A percentile compares a stretch with the other conserved stretches of the same genome.
Conservation (phyloP, 2,888 invertebrate genomes). For the Entomobrya multifasciata region DNA sequence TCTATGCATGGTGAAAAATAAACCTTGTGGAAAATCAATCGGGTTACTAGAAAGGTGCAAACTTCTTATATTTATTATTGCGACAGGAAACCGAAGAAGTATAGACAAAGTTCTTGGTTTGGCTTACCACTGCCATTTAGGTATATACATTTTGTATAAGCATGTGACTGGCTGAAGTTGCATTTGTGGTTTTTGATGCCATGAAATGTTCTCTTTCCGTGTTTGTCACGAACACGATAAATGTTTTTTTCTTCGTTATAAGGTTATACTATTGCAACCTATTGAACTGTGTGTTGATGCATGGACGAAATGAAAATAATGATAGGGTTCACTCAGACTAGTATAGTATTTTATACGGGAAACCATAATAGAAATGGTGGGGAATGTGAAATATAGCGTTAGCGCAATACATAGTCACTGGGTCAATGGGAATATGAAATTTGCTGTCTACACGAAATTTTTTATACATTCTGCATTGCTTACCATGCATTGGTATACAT, state of each 20-base stretch:
- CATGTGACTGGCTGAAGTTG: constrained; percentile 5
- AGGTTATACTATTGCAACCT: constrained; percentile 26
- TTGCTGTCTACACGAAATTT: constrained; percentile 19
- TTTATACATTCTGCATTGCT: too few species aligned
- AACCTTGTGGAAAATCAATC: constrained; percentile 61
- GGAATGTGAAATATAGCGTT: neutral
- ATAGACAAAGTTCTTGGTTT: constrained; percentile 29
- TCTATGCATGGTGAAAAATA: too few species aligned
- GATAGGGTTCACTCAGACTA: too few species aligned
- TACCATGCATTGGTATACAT: too few species aligned
- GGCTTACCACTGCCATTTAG: neutral
- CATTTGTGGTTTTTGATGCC: constrained; percentile 1
- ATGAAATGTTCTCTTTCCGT: constrained; percentile 17
- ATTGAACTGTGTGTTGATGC: constrained; percentile 9
- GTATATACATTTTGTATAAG: neutral
- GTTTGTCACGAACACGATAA: constrained; percentile 23
- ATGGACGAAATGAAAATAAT: neutral
- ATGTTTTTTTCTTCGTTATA: constrained; percentile 25
- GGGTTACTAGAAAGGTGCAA: too few species aligned
- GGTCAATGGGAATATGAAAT: constrained; percentile 14
- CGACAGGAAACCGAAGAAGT: too few species aligned
- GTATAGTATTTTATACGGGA: too few species aligned
- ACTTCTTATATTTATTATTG: too few species aligned
- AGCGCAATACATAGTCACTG: constrained; percentile 18
- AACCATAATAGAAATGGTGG: neutral